Base-by-base conservation (phyloP, 1,140 invertebrate genomes). In the Ericerus pela region DNA sequence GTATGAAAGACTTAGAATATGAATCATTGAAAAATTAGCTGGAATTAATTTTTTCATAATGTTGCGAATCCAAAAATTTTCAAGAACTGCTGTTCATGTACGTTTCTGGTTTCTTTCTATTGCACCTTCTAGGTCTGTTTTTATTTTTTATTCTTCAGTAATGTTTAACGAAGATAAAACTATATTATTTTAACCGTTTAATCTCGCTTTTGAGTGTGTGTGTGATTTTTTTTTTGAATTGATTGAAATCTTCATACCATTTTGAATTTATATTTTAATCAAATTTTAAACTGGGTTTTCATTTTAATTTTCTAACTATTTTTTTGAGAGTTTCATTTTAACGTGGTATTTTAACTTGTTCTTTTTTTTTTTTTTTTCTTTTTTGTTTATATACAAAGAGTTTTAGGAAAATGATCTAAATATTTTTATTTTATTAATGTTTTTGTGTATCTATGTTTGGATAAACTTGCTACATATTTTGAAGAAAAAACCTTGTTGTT, bases 231-330 rank as follows among this genome's bases (percentile, higher is more conserved):
- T 47, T 47, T 47, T 47, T 24, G 26, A 24, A 47, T 47, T 47
- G n/a, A n/a, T 47, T 22, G 26, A 47, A 47, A 33, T 24, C 20
- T 6, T 47, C 26, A 24, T 47, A 47, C 41, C 41, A 22, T 41
- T 41, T 47, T 38, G n/a, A 16, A 16, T 47, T 47, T 22, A 24
- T 47, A 47, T 47, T 47, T 47, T 47, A 47, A 41, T 24, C 41
- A 16, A 47, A 24, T 47, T n/a, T 41, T 41, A 47, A 47, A 47
- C 8, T 24, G 41, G 18, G 26, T 47, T 47, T 47, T 47, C 22
- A 47, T 47, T 47, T 47, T 22, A 24, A 47, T 24, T 47, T 47
- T 47, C n/a, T 47, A 47, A 47, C 41, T n/a, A 47, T 22, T 47
- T 33, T 47, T 24, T 18, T 24, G 26, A 47, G 20, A 8, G 22